Evolutionary conservation across 2,888 invertebrate species (phyloP).

Genomic region (Melinaea menophilus): DNA sequence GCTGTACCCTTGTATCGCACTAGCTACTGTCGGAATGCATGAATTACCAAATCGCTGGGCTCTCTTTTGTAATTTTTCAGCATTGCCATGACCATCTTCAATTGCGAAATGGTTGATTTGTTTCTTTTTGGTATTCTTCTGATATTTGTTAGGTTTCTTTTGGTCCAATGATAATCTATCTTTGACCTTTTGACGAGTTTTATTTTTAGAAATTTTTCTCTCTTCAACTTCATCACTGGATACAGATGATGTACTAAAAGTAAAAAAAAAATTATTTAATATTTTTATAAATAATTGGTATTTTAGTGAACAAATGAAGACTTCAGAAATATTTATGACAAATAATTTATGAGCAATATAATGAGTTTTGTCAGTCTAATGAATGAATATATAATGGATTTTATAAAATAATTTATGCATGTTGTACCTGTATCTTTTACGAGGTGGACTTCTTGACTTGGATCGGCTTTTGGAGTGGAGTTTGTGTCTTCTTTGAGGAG

Average conservation of each 20-base stretch:
- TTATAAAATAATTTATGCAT: not conserved
- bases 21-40: conserved; percentile 71
- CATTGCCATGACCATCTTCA: conserved; percentile 84
- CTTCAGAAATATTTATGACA: no score
- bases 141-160: conserved; percentile 65
- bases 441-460: conserved; percentile 70
- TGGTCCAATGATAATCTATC: conserved; percentile 75
- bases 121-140: conserved; percentile 77
- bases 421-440: conserved; percentile 68
- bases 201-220: conserved; percentile 62
- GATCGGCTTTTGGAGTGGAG: conserved; percentile 61
- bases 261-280: conserved; percentile 16
- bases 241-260: conserved; percentile 72
- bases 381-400: no score
- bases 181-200: conserved; percentile 74
- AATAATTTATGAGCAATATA: no score
- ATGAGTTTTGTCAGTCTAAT: no score
- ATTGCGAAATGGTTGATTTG: conserved; percentile 82
- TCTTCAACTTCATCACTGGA: conserved; percentile 76
- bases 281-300: no score
- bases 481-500: conserved; percentile 59
- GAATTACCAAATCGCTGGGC: conserved; percentile 89
- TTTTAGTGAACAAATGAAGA: no score
- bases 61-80: conserved; percentile 89
- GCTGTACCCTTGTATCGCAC: conserved; percentile 57